Conservation (phyloP, 2,113 vertebrate genomes). For the Pelmatolapia mariae region DNA sequence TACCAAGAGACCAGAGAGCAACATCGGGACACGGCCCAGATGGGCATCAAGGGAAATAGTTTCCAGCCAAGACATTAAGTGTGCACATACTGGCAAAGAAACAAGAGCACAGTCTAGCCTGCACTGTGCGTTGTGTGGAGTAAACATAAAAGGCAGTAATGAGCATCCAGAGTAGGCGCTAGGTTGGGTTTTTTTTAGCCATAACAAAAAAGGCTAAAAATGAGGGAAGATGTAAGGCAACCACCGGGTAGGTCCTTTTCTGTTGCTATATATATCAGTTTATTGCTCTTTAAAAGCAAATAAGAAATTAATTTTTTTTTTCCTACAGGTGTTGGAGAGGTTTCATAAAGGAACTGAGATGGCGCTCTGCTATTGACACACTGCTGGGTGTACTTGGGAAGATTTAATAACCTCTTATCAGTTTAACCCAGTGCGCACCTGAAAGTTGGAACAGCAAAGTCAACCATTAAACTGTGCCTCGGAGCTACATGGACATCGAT, state of each 20-base stretch:
- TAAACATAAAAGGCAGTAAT: neutral
- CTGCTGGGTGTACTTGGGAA: constrained; percentile 11
- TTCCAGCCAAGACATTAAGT: neutral
- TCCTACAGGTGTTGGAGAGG: neutral
- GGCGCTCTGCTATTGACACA: neutral
- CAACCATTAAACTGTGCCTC: constrained; percentile 7
- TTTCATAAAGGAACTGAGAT: constrained; percentile 8
- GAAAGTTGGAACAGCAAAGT: constrained; percentile 21
- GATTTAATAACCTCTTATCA: constrained; percentile 56
- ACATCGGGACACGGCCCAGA: neutral
- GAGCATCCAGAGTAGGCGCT: neutral
- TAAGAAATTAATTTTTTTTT: neutral
- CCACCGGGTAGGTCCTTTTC: neutral
- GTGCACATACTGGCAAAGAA: neutral
- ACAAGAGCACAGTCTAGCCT: neutral
- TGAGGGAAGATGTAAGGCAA: neutral
- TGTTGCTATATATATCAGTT: neutral
- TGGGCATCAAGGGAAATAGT: neutral
- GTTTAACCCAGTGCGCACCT: constrained; percentile 36
- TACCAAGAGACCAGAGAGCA: neutral
- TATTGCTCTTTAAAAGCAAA: neutral
- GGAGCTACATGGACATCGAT: constrained; percentile 39
- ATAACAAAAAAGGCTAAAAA: neutral
- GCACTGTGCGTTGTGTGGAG: neutral
- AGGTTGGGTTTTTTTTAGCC: neutral